phyloP scores from a whole-genome alignment of 2,888 invertebrate species.

The Eupsilia transversa region DNA sequence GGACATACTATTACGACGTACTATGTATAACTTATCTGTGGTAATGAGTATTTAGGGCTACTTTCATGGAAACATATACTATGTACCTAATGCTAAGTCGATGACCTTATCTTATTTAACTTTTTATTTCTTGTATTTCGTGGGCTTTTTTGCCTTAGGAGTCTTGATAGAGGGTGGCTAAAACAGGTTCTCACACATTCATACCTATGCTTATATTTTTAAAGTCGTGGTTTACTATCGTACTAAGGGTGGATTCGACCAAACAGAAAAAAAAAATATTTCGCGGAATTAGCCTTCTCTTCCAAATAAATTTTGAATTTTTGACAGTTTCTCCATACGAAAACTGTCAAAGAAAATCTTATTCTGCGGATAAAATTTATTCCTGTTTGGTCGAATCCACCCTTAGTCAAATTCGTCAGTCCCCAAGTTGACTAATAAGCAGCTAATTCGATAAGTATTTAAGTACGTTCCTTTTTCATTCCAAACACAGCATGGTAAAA shows the following conservation, averaged over 20 bases:
- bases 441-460: constrained; percentile 39
- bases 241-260: too few species aligned
- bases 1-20: neutral
- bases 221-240: neutral
- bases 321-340: too few species aligned
- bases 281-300: too few species aligned
- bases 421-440: constrained; percentile 38
- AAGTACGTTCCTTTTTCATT: constrained; percentile 38
- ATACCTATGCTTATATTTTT: neutral
- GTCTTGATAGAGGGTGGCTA: too few species aligned
- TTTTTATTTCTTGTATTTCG: neutral
- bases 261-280: too few species aligned
- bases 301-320: too few species aligned
- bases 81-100: neutral
- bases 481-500: constrained; percentile 54
- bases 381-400: too few species aligned
- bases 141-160: neutral
- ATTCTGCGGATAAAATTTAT: too few species aligned
- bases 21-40: neutral
- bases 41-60: neutral
- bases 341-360: too few species aligned
- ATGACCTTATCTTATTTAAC: neutral
- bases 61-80: neutral
- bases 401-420: neutral
- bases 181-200: neutral